Percentiles rank a stretch among this genome's conserved stretches.
Evolutionary conservation across 1,140 invertebrate species (phyloP).

Genomic region (Lasaia peninsularis): DNA sequence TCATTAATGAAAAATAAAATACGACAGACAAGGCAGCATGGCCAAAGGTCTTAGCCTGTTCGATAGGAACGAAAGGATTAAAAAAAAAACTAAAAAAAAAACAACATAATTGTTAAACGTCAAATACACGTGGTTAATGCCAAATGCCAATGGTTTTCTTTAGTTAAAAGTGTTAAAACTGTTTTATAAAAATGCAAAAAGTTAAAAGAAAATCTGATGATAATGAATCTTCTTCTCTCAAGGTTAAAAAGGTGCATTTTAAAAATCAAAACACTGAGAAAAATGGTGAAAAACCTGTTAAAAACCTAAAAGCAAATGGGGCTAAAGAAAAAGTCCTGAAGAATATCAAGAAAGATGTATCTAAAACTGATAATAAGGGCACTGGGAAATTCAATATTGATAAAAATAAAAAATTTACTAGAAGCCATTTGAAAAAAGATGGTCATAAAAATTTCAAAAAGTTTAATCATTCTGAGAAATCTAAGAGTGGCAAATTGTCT

Average conservation of each 20-base stretch:
- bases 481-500: conserved; percentile 27
- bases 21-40: neutral
- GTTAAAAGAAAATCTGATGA: neutral
- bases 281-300: neutral
- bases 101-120: neutral
- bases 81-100: conserved; percentile 14
- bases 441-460: conserved; percentile 30
- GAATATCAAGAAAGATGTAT: neutral
- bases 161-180: no score
- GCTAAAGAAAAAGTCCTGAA: neutral
- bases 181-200: neutral
- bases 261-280: neutral
- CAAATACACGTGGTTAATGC: neutral
- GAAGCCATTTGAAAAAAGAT: neutral
- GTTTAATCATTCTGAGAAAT: conserved; percentile 34
- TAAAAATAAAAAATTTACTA: neutral
- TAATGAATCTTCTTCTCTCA: neutral
- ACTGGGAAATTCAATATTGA: neutral
- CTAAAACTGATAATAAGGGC: neutral
- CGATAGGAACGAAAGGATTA: conserved; percentile 21
- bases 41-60: no score
- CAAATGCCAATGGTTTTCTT: no score
- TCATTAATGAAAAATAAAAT: no score
- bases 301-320: neutral
- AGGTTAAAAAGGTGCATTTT: neutral